Evolutionary conservation across 1,140 invertebrate genomes (phyloP).

Genomic region (Dolichoris vasculosae): DNA sequence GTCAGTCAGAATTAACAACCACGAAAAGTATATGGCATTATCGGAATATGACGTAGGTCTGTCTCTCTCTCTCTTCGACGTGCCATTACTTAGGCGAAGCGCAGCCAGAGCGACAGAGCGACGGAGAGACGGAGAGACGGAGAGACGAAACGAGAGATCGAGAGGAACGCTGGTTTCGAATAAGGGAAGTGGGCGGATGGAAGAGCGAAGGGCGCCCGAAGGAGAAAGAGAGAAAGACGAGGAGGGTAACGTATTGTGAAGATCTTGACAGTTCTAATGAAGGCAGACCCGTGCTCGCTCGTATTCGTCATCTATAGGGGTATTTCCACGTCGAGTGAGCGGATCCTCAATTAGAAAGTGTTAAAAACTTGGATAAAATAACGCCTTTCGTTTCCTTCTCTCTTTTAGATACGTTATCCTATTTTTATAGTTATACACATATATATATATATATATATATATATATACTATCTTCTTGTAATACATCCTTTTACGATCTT

Average conservation of each 20-base stretch:
- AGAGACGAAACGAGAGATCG: too few species aligned
- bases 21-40: constrained; percentile 45
- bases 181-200: constrained; percentile 18
- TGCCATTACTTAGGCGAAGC: constrained; percentile 36
- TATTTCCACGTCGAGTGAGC: constrained; percentile 1
- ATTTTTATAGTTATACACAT: background rate
- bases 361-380: background rate
- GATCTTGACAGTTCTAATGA: constrained; percentile 40
- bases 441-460: too few species aligned
- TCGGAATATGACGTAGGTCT: background rate
- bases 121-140: too few species aligned
- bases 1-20: constrained; percentile 49
- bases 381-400: background rate
- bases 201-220: background rate
- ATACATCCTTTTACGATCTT: background rate
- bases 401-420: background rate
- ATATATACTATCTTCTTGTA: too few species aligned
- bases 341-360: constrained; percentile 15
- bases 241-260: constrained; percentile 31
- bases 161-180: background rate
- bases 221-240: constrained; percentile 32
- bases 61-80: constrained; percentile 18
- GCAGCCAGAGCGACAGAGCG: constrained; percentile 6
- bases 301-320: constrained; percentile 10
- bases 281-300: constrained; percentile 2